Evolutionary conservation across 1,140 invertebrate species (phyloP), one percentile per base, ranked within the genome.

Genomic region (Chironomus striatipennis): DNA sequence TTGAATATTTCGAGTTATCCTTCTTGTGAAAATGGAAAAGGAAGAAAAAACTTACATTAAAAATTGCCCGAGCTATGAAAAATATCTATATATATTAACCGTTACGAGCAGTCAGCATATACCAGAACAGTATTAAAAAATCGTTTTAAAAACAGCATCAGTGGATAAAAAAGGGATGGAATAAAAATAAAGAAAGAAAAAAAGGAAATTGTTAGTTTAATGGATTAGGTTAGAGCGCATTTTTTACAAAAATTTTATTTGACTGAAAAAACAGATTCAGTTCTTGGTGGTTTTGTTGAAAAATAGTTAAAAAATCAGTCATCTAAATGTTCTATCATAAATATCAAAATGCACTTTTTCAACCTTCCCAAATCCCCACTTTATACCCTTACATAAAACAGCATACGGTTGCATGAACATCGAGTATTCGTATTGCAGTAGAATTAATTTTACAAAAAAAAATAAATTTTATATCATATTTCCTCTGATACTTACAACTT

Each of bases 31-130:
- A 34, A 34, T 34, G 47, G 12, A 57, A 15, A 15, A 12, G 47
- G 4, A 57, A n/a, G n/a, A n/a, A 47, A 57, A 57, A 57, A 84
- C 83, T 84, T 82, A 85, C 84, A 76, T 84, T 85, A 43, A 85
- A 77, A 73, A 83, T 74, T 67, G 80, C 79, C 77, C 84, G 79
- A 67, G 80, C 78, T 21, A 84, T 78, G 77, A 84, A 84, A 78
- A 85, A 85, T 10, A 80, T 80, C 73, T 57, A 5, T 34, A 34
- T 34, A 34, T 5, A 34, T 34, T 34, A 34, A 5, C 24, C 24
- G 24, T 34, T 34, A 34, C 5, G 24, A 34, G 24, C 24, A 34
- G 24, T 34, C 24, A 34, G 24, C 24, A 34, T 34, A 34, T n/a
- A n/a, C n/a, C 24, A 34, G 24, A n/a, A n/a, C 24, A 34, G 24